Evolutionary conservation across 2,888 invertebrate genomes (phyloP).

Genomic region (Pseudococcus longispinus): DNA sequence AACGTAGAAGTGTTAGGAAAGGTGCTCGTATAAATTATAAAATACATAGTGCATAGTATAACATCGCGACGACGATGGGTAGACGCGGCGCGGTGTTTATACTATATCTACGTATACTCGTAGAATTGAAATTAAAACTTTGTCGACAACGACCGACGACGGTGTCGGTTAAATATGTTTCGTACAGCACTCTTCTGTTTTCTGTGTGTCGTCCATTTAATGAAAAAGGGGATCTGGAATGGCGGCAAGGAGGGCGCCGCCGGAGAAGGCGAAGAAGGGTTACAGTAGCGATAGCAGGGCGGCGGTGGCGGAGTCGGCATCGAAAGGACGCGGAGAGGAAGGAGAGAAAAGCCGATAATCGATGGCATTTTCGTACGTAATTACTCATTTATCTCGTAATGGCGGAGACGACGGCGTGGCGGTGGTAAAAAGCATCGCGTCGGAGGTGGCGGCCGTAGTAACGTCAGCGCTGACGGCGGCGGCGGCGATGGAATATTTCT

Average conservation of each 20-base stretch:
- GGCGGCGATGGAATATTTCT: slow-evolving; percentile 23
- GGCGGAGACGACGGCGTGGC: slow-evolving; percentile 73
- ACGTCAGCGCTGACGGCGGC: slow-evolving; percentile 65
- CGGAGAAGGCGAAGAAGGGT: background rate
- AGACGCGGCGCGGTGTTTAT: background rate
- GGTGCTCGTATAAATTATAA: too few relatives aligned
- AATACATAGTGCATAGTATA: too few relatives aligned
- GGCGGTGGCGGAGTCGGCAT: background rate
- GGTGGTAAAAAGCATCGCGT: slow-evolving; percentile 85
- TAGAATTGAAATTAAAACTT: background rate
- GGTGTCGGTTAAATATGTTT: slow-evolving; percentile 11
- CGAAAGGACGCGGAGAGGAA: background rate
- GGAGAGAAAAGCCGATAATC: slow-evolving; percentile 34
- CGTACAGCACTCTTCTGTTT: slow-evolving; percentile 3
- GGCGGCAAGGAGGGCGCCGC: background rate
- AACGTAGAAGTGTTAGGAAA: too few relatives aligned
- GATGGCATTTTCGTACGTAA: slow-evolving; percentile 34
- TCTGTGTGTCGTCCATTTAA: slow-evolving; percentile 4
- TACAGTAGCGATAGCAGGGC: background rate
- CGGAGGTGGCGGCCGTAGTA: slow-evolving; percentile 71
- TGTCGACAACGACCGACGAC: background rate
- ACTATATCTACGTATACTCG: too few relatives aligned
- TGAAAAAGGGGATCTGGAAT: background rate
- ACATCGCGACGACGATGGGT: too few relatives aligned
- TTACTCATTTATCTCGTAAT: slow-evolving; percentile 31